Evolutionary conservation across 2,113 vertebrate species (phyloP).

Genomic region (Callocephalon fimbriatum): DNA sequence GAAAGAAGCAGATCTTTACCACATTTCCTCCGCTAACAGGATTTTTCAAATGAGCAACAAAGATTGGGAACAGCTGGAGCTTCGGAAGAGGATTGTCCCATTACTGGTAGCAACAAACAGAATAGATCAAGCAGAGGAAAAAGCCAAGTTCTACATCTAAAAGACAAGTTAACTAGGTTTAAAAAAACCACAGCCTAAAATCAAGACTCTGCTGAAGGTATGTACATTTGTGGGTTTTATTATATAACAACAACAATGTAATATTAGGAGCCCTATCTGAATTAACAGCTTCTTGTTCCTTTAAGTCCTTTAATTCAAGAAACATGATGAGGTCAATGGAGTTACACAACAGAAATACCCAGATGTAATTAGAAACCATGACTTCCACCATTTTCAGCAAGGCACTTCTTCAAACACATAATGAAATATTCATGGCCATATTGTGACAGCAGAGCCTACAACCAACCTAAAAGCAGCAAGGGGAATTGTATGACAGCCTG

Average conservation of each 20-base stretch:
- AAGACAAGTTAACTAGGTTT: background rate
- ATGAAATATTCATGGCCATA: conserved; percentile 10
- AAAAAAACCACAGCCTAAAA: background rate
- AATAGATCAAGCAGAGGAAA: background rate
- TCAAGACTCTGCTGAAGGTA: background rate
- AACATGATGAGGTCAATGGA: background rate
- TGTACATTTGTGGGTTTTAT: background rate
- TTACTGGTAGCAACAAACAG: background rate
- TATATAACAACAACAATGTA: background rate
- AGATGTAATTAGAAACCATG: background rate
- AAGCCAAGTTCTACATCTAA: background rate
- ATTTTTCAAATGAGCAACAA: conserved; percentile 3
- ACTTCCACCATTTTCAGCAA: background rate
- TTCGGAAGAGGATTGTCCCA: background rate
- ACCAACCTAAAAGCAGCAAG: background rate
- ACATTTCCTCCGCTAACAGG: background rate
- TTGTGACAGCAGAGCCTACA: background rate
- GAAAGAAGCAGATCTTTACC: background rate
- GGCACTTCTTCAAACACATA: background rate
- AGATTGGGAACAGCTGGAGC: background rate
- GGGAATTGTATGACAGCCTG: background rate
- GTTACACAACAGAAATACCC: background rate
- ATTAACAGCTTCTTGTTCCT: background rate
- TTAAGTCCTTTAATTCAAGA: background rate
- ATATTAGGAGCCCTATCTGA: background rate